Conservation (phyloP, 2,888 invertebrate species). For the Cataglyphis rosenhaueri region DNA sequence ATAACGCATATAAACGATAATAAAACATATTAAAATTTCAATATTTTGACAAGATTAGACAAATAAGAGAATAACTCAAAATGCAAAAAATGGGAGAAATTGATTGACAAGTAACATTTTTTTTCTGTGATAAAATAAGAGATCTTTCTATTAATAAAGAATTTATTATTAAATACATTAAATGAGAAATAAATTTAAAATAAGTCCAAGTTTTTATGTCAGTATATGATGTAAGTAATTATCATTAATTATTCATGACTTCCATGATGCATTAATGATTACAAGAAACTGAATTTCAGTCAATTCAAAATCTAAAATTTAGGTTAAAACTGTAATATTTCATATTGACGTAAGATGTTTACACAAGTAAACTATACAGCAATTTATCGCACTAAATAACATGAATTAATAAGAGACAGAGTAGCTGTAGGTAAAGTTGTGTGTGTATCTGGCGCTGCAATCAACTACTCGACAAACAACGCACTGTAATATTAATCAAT, state of each 20-base stretch:
- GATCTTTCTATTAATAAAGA: neutral
- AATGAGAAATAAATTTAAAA: conserved; percentile 1
- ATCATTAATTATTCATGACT: neutral
- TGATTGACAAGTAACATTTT: neutral
- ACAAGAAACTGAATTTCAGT: neutral
- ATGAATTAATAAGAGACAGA: neutral
- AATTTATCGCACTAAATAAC: neutral
- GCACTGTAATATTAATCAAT: conserved; percentile 21
- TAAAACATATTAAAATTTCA: conserved; percentile 5
- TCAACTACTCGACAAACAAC: neutral
- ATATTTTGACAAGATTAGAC: neutral
- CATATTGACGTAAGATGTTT: neutral
- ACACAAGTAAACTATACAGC: neutral
- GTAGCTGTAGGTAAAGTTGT: conserved; percentile 2
- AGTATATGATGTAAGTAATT: neutral
- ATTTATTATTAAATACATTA: neutral
- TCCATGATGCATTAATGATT: neutral
- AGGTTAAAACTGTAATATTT: conserved; percentile 12
- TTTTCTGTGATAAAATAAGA: conserved; percentile 4
- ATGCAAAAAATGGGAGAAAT: neutral
- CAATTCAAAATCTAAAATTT: neutral
- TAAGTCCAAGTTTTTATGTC: neutral
- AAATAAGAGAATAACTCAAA: conserved; percentile 2
- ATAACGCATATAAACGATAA: conserved; percentile 15
- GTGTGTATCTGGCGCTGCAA: neutral